A percentile compares a stretch with the other conserved stretches of the same genome.
Evolutionary conservation across 2,888 invertebrate species (phyloP).

Genomic region (Mamestra brassicae): DNA sequence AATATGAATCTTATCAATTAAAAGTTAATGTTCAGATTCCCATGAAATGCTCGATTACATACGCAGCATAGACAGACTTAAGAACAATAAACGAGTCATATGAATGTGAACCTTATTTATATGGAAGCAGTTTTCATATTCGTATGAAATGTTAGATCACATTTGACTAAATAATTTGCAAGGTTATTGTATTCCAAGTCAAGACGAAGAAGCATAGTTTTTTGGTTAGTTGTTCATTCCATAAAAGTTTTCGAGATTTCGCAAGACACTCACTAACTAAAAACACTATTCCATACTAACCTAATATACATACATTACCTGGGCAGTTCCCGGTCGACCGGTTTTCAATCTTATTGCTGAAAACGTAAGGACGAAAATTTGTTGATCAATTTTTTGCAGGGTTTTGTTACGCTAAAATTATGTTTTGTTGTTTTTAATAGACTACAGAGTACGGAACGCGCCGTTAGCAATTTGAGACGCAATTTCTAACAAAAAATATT

Average conservation of each 20-base stretch:
- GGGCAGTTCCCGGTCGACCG: neutral
- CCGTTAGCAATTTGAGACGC: neutral
- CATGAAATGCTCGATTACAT: too few relatives aligned
- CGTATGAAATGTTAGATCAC: neutral
- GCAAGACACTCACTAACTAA: constrained; percentile 18
- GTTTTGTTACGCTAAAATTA: constrained; percentile 10
- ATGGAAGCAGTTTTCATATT: neutral
- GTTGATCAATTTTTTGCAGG: constrained; percentile 10
- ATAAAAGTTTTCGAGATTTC: constrained; percentile 38
- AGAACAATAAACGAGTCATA: neutral
- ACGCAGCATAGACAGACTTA: neutral
- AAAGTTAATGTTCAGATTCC: too few relatives aligned
- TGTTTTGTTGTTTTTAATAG: constrained; percentile 20
- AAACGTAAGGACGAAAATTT: neutral
- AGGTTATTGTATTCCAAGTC: neutral
- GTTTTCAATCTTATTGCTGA: neutral
- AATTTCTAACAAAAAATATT: too few relatives aligned
- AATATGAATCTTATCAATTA: neutral
- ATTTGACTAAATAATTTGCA: constrained; percentile 6
- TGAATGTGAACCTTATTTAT: neutral
- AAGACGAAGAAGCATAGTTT: constrained; percentile 11
- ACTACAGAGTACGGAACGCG: neutral
- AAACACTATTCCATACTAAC: constrained; percentile 46
- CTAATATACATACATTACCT: neutral
- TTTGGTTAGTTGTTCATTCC: constrained; percentile 59